A percentile compares a stretch with the other conserved stretches of the same genome.
Evolutionary conservation across 1,140 invertebrate species (phyloP).

Genomic region (Muscidifurax raptorellus): DNA sequence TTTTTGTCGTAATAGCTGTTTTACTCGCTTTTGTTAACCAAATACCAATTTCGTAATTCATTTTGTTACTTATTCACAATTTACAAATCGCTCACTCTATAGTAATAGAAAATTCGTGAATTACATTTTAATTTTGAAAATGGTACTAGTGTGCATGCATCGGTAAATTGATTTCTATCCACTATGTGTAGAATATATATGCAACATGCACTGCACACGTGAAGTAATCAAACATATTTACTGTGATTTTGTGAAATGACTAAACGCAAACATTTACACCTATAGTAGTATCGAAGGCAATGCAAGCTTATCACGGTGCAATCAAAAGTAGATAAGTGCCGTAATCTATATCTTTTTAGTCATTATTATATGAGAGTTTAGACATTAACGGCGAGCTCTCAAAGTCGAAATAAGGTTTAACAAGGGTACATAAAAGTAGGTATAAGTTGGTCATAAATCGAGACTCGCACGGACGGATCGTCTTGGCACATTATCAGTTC

Average conservation of each 20-base stretch:
- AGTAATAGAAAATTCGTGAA: no score
- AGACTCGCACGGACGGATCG: constrained; percentile 2
- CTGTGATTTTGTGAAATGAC: constrained; percentile 1
- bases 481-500: constrained; percentile 33
- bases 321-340: constrained; percentile 25
- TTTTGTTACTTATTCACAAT: no score
- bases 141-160: no score
- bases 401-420: constrained; percentile 8
- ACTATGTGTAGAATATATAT: not conserved
- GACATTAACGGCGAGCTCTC: not conserved
- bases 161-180: no score
- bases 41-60: no score
- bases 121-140: no score
- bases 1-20: not conserved
- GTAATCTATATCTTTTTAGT: constrained; percentile 16
- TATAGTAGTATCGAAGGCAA: not conserved
- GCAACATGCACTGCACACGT: not conserved
- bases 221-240: not conserved
- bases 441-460: constrained; percentile 20
- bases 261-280: constrained; percentile 3
- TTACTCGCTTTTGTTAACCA: no score
- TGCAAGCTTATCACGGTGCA: constrained; percentile 37
- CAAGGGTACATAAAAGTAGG: constrained; percentile 10
- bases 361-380: not conserved
- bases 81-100: no score